Percentiles rank a stretch among this genome's conserved stretches.
Conservation (phyloP, 2,888 invertebrate genomes). For the Lepidocyrtinus sp. region DNA sequence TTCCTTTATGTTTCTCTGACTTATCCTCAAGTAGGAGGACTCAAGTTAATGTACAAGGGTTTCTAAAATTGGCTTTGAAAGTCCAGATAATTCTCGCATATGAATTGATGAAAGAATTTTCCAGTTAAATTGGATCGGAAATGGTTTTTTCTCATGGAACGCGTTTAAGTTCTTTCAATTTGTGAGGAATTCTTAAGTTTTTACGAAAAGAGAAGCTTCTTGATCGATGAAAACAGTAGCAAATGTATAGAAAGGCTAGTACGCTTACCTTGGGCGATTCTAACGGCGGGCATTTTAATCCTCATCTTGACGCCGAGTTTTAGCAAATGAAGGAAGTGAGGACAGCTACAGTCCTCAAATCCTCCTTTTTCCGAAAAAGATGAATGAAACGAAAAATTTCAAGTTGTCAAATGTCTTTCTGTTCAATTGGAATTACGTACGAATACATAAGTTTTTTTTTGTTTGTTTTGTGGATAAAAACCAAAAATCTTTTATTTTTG, state of each 20-base stretch:
- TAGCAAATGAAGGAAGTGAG: slow-evolving; percentile 52
- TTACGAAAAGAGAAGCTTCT: background rate
- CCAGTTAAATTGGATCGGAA: slow-evolving; percentile 3
- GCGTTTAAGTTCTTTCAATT: background rate
- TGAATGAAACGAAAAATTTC: slow-evolving; percentile 1
- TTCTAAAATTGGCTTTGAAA: background rate
- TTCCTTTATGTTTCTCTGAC: too few species aligned
- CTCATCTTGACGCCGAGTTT: slow-evolving; percentile 82
- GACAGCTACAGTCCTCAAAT: slow-evolving; percentile 51
- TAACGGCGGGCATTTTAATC: slow-evolving; percentile 97
- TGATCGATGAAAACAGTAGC: background rate
- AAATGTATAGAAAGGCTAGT: background rate
- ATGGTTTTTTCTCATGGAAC: slow-evolving; percentile 26
- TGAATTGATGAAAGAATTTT: too few species aligned
- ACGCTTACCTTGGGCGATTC: slow-evolving; percentile 94
- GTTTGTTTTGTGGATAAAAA: too few species aligned
- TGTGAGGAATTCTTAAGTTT: too few species aligned
- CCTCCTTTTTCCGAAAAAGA: slow-evolving; percentile 30
- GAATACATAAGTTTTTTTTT: too few species aligned
- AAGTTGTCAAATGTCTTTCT: background rate
- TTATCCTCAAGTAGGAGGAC: background rate
- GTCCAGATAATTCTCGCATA: too few species aligned
- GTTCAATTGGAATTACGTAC: background rate
- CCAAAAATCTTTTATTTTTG: too few species aligned
- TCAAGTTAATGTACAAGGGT: slow-evolving; percentile 2